These are phyloP conservation scores for Anthopleura sola DNA, from an alignment of 64 coral and sea anemone species.

Conservation along the genomic window DNA sequence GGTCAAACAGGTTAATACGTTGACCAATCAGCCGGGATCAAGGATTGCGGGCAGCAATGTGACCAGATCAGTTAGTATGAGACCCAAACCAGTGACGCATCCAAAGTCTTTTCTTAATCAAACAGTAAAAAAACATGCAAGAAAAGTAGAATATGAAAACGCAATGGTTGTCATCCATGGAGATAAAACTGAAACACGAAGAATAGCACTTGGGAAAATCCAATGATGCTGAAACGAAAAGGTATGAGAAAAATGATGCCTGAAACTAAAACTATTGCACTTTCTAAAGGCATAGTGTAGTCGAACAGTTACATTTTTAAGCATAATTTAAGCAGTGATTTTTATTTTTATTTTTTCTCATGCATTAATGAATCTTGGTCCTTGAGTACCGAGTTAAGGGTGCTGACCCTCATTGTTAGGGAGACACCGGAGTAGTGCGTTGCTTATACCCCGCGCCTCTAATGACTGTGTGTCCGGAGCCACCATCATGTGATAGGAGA, in stretches of 20 bases:
- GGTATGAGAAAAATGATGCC: neutral
- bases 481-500: too few relatives aligned
- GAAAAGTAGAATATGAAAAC: constrained; percentile 10
- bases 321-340: too few relatives aligned
- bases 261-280: neutral
- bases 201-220: neutral
- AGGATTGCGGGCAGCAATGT: neutral
- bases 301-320: too few relatives aligned
- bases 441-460: too few relatives aligned
- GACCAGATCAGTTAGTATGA: neutral
- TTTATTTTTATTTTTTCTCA: too few relatives aligned
- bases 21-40: neutral
- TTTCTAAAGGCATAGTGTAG: too few relatives aligned
- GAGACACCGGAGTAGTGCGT: too few relatives aligned
- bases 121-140: neutral
- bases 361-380: too few relatives aligned
- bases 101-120: neutral
- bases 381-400: too few relatives aligned
- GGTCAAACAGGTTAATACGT: neutral
- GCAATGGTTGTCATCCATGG: neutral
- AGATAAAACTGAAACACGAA: neutral
- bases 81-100: neutral
- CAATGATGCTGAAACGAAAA: neutral
- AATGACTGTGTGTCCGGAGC: too few relatives aligned
- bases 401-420: too few relatives aligned